A percentile compares a stretch with the other conserved stretches of the same genome.
Conservation (phyloP, 2,888 invertebrate species). For the Dynastes maya region DNA sequence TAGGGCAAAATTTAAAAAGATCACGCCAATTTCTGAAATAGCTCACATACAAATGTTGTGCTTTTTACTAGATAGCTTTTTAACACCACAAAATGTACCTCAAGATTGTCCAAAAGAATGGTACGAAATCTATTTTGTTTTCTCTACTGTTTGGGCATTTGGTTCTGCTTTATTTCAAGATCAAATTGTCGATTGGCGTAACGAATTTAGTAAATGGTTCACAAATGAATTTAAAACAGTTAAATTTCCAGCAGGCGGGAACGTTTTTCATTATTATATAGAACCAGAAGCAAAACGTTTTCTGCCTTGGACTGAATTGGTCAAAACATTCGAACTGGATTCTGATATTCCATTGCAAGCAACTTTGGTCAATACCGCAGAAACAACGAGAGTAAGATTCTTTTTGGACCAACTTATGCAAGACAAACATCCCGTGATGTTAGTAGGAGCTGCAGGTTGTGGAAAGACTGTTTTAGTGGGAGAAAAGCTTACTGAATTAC, state of each 20-base stretch:
- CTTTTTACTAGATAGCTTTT: constrained; percentile 87
- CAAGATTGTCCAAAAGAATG: constrained; percentile 94
- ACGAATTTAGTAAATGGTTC: constrained; percentile 97
- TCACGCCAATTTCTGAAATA: constrained; percentile 92
- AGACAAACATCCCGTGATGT: constrained; percentile 88
- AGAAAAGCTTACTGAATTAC: constrained; percentile 83
- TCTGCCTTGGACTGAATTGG: constrained; percentile 88
- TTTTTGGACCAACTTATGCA: constrained; percentile 90
- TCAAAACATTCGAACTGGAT: constrained; percentile 86
- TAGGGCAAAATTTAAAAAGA: constrained; percentile 86
- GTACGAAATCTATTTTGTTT: constrained; percentile 95
- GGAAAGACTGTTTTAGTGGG: constrained; percentile 95
- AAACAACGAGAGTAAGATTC: constrained; percentile 89
- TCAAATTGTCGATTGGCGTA: constrained; percentile 91
- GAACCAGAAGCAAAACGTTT: constrained; percentile 90
- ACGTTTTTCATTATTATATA: constrained; percentile 92
- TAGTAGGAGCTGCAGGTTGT: constrained; percentile 91
- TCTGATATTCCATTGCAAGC: constrained; percentile 88
- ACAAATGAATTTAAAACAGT: constrained; percentile 91
- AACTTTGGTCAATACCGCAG: constrained; percentile 87
- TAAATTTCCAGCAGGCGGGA: constrained; percentile 88
- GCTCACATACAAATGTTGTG: constrained; percentile 92
- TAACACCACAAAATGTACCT: constrained; percentile 86
- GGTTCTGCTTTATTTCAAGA: constrained; percentile 94
- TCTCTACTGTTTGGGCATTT: constrained; percentile 93